Evolutionary conservation across 1,140 invertebrate species (phyloP).

Genomic region (Episyrphus balteatus): DNA sequence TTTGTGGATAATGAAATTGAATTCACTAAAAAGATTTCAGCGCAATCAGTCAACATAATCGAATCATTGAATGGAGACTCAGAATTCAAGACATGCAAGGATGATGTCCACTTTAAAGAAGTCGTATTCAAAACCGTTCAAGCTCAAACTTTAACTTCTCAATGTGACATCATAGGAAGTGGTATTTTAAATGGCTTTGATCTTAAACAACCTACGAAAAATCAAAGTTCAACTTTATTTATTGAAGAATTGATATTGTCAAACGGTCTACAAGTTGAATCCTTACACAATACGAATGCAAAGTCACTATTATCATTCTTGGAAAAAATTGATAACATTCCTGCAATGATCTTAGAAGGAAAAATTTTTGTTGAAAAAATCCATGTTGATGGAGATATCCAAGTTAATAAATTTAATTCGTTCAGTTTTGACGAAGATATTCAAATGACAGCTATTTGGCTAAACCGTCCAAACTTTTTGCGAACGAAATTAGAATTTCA

Average conservation of each 20-base stretch:
- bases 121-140: slow-evolving; percentile 11
- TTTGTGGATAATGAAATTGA: slow-evolving; percentile 6
- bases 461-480: slow-evolving; percentile 23
- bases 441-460: slow-evolving; percentile 22
- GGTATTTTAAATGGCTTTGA: slow-evolving; percentile 13
- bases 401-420: slow-evolving; percentile 12
- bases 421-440: slow-evolving; percentile 11
- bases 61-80: background rate
- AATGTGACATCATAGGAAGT: slow-evolving; percentile 11
- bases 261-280: slow-evolving; percentile 12
- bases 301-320: slow-evolving; percentile 17
- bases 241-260: slow-evolving; percentile 22
- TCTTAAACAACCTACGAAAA: background rate
- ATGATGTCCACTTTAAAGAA: slow-evolving; percentile 13
- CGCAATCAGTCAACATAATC: too few relatives aligned
- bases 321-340: slow-evolving; percentile 21
- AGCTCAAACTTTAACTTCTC: slow-evolving; percentile 5
- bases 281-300: slow-evolving; percentile 16
- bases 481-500: slow-evolving; percentile 13
- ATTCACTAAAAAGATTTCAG: too few relatives aligned
- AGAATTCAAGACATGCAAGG: background rate
- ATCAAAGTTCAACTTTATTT: slow-evolving; percentile 11
- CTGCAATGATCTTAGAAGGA: slow-evolving; percentile 24
- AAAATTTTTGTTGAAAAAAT: slow-evolving; percentile 24
- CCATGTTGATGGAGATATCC: slow-evolving; percentile 16